Conservation (phyloP, 2,888 invertebrate species). For the Nemoura dubitans region DNA sequence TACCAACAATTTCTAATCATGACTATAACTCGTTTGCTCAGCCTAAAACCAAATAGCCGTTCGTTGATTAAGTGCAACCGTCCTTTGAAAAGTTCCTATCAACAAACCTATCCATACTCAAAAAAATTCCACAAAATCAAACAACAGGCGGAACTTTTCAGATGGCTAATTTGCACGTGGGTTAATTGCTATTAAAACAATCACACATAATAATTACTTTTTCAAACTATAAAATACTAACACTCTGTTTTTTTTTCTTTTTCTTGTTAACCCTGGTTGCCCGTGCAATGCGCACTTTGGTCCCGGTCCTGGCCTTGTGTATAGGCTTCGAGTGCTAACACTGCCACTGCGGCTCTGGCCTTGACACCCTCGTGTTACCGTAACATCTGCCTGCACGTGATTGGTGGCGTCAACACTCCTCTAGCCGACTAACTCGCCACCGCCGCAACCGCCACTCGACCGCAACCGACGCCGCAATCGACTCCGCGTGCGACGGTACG, state of each 20-base stretch:
- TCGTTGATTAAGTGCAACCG: slow-evolving; percentile 45
- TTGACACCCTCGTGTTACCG: slow-evolving; percentile 50
- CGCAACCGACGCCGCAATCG: slow-evolving; percentile 22
- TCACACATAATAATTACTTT: slow-evolving; percentile 43
- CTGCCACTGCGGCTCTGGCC: slow-evolving; percentile 45
- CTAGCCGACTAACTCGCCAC: slow-evolving; percentile 42
- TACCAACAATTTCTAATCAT: background rate
- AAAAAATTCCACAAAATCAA: slow-evolving; percentile 51
- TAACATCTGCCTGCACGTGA: slow-evolving; percentile 52
- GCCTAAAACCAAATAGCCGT: slow-evolving; percentile 50
- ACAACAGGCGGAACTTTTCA: slow-evolving; percentile 53
- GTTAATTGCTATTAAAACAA: slow-evolving; percentile 50
- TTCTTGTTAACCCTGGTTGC: slow-evolving; percentile 71
- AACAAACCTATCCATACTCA: slow-evolving; percentile 3
- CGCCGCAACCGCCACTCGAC: slow-evolving; percentile 27
- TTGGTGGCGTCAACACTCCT: slow-evolving; percentile 48
- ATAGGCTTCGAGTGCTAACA: slow-evolving; percentile 80
- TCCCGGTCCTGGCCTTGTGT: slow-evolving; percentile 60
- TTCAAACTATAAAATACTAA: slow-evolving; percentile 63
- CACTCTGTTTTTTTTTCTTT: slow-evolving; percentile 74
- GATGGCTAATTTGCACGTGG: slow-evolving; percentile 51
- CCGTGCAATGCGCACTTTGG: slow-evolving; percentile 56
- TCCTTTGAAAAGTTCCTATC: slow-evolving; percentile 33
- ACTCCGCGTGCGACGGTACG: slow-evolving; percentile 8
- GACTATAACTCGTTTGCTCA: slow-evolving; percentile 42